A percentile compares a stretch with the other conserved stretches of the same genome.
Conservation (phyloP, 2,797 vertebrate genomes). For the Rallus crepitans region DNA sequence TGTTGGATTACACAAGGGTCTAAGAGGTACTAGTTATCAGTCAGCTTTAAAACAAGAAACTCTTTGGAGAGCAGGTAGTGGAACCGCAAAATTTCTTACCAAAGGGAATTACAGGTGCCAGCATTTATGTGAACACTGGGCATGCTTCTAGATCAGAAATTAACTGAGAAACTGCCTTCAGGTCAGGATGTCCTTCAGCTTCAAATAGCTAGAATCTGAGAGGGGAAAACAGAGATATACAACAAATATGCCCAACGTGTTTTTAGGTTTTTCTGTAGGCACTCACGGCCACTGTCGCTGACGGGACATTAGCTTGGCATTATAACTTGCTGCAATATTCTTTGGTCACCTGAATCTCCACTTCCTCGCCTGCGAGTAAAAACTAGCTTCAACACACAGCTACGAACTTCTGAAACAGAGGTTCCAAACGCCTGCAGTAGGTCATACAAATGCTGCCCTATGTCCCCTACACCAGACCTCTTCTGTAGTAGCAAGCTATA, state of each 20-base stretch:
- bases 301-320: not conserved
- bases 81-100: not conserved
- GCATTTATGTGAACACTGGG: not conserved
- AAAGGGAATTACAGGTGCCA: not conserved
- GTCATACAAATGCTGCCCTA: not conserved
- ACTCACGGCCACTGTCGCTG: not conserved
- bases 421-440: not conserved
- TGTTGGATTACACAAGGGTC: fast-evolving
- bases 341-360: not conserved
- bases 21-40: not conserved
- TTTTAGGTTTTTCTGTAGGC: not conserved
- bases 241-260: fast-evolving
- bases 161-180: not conserved
- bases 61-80: not conserved
- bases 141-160: not conserved
- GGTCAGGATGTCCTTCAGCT: not conserved
- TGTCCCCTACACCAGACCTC: not conserved
- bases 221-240: not conserved
- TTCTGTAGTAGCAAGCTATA: fast-evolving
- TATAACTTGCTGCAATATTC: not conserved
- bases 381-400: not conserved
- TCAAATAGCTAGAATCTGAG: not conserved
- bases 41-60: not conserved
- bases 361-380: not conserved
- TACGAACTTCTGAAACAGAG: not conserved